Evolutionary conservation across 2,888 invertebrate species (phyloP), one percentile per base, ranked within the genome.

Genomic region (Drosophila neonasuta): DNA sequence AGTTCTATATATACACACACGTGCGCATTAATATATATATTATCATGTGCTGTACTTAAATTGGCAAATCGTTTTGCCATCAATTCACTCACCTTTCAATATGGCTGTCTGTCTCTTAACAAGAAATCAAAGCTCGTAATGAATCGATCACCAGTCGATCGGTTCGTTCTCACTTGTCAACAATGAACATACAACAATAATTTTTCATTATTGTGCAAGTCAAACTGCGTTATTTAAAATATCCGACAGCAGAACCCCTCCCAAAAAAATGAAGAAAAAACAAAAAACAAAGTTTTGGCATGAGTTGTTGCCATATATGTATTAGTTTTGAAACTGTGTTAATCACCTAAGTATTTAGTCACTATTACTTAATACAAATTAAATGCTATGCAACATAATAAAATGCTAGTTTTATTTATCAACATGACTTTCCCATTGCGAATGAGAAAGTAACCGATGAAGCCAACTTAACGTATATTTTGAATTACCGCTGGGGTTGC

Each of bases 271-370:
- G 4, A 24, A 6, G 10, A 44, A 54, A 57, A 52, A 58, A 44
- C 41, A 41, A 41, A 59, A 62, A 15, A 15, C 15, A 15, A 66
- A 62, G 36, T 57, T 44, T 70, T 62, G 75, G 76, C 76, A 60
- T 46, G 6, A 50, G 41, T 72, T 61, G 41, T 72, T 61, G 76
- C 74, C 68, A 68, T 61, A 56, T 83, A 74, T 80, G 79, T 84
- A 86, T 86, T 86, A 86, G 77, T 79, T 84, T 77, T 74, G 80
- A 81, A 81, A 83, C 83, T 83, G 83, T 86, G 83, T 83, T 83
- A 83, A 82, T 83, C 82, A 86, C 83, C 85, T 83, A 83, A 83
- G 83, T 83, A 86, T 84, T 81, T 83, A 83, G 85, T 86, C 81
- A 83, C 75, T 81, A 81, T 77, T 81, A 83, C 84, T 79, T 79